A percentile compares a stretch with the other conserved stretches of the same genome.
These are phyloP conservation scores for Dasyornis broadbenti DNA, from an alignment of 2,113 vertebrate genomes.

Conservation along the genomic window DNA sequence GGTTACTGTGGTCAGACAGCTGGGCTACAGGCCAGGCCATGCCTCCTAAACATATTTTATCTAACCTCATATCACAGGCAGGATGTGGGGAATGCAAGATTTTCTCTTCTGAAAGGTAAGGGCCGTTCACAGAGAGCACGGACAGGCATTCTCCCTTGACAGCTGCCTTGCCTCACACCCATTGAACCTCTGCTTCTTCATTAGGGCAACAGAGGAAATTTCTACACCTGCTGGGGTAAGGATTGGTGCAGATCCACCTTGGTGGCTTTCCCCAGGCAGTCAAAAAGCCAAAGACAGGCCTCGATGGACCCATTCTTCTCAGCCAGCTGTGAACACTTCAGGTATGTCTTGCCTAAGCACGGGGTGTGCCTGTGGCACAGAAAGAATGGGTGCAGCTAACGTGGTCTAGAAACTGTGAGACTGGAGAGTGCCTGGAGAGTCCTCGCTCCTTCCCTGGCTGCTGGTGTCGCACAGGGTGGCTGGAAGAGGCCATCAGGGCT, in stretches of 20 bases:
- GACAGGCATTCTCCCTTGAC: not conserved
- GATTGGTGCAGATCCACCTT: not conserved
- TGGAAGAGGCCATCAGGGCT: not conserved
- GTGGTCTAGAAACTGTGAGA: not conserved
- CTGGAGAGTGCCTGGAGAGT: not conserved
- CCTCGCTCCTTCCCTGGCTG: not conserved
- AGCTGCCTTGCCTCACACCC: not conserved
- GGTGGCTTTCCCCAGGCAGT: not conserved
- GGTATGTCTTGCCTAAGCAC: not conserved
- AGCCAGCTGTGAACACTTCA: not conserved
- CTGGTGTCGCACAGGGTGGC: not conserved
- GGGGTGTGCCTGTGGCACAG: not conserved
- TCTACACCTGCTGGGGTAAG: not conserved
- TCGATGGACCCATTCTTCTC: not conserved
- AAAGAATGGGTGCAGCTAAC: not conserved
- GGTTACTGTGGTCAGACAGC: slow-evolving; percentile 39
- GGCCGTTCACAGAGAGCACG: not conserved
- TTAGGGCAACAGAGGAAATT: not conserved
- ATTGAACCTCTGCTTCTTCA: not conserved
- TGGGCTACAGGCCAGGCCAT: slow-evolving; percentile 18
- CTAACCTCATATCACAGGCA: slow-evolving; percentile 8
- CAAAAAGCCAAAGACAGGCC: not conserved
- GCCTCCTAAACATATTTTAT: slow-evolving; percentile 43
- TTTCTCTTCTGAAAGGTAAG: slow-evolving; percentile 17
- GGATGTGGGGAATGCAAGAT: slow-evolving; percentile 3